phyloP scores from a whole-genome alignment of 1,140 invertebrate species.

The Polyergus mexicanus region DNA sequence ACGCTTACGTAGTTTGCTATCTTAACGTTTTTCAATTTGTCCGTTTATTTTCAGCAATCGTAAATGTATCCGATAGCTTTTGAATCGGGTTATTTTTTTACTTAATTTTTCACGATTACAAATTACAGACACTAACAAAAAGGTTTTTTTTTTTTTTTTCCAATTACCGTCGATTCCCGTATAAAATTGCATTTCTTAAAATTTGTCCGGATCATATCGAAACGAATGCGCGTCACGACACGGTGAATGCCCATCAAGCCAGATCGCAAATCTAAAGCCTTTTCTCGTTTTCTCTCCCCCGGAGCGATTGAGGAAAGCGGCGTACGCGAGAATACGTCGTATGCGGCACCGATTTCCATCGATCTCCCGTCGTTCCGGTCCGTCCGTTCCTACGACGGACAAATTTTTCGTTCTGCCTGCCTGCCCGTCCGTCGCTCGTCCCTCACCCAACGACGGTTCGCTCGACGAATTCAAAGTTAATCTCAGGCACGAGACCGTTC shows the following conservation, averaged over 20 bases:
- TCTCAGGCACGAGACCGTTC: slow-evolving; percentile 73
- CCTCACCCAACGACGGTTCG: slow-evolving; percentile 43
- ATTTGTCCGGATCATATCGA: slow-evolving; percentile 46
- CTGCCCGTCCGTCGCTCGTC: slow-evolving; percentile 13
- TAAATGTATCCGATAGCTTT: neutral
- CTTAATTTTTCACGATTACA: neutral
- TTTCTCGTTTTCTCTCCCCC: slow-evolving; percentile 38
- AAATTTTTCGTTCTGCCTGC: slow-evolving; percentile 73
- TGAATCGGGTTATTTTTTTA: neutral
- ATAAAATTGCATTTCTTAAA: slow-evolving; percentile 30
- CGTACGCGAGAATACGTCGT: slow-evolving; percentile 59
- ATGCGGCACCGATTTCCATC: slow-evolving; percentile 69
- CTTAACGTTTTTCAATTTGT: neutral
- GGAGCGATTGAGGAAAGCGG: slow-evolving; percentile 33
- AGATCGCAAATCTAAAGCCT: slow-evolving; percentile 45
- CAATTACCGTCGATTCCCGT: neutral
- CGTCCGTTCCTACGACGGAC: slow-evolving; percentile 68
- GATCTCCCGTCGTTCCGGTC: slow-evolving; percentile 75
- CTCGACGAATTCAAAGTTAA: slow-evolving; percentile 79
- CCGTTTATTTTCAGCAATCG: neutral
- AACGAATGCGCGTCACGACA: slow-evolving; percentile 46
- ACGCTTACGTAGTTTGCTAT: neutral
- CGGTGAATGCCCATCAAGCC: slow-evolving; percentile 50
- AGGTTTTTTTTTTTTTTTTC: too few relatives aligned
- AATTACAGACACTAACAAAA: neutral